A percentile compares a stretch with the other conserved stretches of the same genome.
phyloP scores from a whole-genome alignment of 2,888 invertebrate genomes.

The Altica lythri region DNA sequence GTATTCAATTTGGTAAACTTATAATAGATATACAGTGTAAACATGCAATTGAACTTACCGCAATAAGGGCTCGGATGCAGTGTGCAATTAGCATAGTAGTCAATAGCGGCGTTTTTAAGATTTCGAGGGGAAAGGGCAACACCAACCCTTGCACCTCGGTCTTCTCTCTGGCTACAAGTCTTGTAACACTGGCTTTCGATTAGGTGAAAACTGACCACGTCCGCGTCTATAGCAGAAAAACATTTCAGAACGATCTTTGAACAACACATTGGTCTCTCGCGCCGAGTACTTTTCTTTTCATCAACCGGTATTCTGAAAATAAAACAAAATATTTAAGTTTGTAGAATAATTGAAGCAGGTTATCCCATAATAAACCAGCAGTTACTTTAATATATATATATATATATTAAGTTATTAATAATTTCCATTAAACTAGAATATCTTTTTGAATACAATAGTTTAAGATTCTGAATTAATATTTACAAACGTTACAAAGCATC shows the following conservation, averaged over 20 bases:
- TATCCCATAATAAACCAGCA: too few species aligned
- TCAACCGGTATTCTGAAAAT: slow-evolving; percentile 30
- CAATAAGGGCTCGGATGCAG: slow-evolving; percentile 74
- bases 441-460: too few species aligned
- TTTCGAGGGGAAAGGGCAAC: slow-evolving; percentile 53
- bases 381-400: too few species aligned
- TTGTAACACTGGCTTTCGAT: slow-evolving; percentile 13
- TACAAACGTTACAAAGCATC: too few species aligned
- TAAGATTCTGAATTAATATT: too few species aligned
- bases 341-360: too few species aligned
- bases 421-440: neutral
- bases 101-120: slow-evolving; percentile 66
- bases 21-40: too few species aligned
- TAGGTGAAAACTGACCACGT: slow-evolving; percentile 21
- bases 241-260: slow-evolving; percentile 27
- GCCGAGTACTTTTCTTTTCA: slow-evolving; percentile 10
- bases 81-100: slow-evolving; percentile 81
- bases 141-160: slow-evolving; percentile 50
- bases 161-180: slow-evolving; percentile 36
- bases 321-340: slow-evolving; percentile 8
- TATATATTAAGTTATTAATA: too few species aligned
- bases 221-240: slow-evolving; percentile 18
- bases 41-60: slow-evolving; percentile 73
- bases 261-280: slow-evolving; percentile 29
- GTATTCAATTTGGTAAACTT: too few species aligned